Evolutionary conservation across 2,797 vertebrate species (phyloP).

Genomic region (Cercopithecus mitis): DNA sequence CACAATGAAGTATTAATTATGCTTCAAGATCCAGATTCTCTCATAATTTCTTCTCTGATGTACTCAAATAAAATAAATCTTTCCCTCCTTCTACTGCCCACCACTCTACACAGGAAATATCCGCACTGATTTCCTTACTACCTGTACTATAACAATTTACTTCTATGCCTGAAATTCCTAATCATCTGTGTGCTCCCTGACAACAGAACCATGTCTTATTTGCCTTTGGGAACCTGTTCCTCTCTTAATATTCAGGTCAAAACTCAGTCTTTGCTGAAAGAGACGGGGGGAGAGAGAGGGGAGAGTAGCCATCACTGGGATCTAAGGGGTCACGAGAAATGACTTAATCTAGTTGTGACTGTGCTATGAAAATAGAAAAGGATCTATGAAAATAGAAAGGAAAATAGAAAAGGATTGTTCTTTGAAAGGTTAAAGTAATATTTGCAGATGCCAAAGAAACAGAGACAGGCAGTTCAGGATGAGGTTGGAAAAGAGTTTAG

Average conservation of each 20-base stretch:
- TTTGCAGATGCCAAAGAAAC: not conserved
- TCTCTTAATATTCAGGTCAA: not conserved
- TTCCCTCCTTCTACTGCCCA: not conserved
- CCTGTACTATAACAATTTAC: not conserved
- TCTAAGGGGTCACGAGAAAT: not conserved
- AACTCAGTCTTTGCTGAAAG: not conserved
- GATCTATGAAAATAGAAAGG: not conserved
- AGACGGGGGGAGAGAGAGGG: not conserved
- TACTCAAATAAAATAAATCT: not conserved
- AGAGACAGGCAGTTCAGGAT: not conserved
- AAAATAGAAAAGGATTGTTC: not conserved
- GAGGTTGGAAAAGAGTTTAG: not conserved
- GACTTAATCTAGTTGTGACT: not conserved
- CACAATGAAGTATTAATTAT: not conserved
- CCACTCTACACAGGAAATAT: not conserved
- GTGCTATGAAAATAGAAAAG: not conserved
- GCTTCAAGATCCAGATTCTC: not conserved
- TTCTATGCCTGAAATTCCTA: not conserved
- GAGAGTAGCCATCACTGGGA: not conserved
- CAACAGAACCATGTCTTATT: not conserved
- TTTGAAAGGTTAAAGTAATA: not conserved
- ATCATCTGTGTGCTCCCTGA: not conserved
- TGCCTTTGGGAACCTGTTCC: not conserved
- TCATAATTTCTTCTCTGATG: not conserved
- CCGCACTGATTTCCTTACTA: not conserved